These are phyloP conservation scores for Naso thynnoides DNA, from an alignment of 2,797 vertebrate genomes.

Conservation along the genomic window DNA sequence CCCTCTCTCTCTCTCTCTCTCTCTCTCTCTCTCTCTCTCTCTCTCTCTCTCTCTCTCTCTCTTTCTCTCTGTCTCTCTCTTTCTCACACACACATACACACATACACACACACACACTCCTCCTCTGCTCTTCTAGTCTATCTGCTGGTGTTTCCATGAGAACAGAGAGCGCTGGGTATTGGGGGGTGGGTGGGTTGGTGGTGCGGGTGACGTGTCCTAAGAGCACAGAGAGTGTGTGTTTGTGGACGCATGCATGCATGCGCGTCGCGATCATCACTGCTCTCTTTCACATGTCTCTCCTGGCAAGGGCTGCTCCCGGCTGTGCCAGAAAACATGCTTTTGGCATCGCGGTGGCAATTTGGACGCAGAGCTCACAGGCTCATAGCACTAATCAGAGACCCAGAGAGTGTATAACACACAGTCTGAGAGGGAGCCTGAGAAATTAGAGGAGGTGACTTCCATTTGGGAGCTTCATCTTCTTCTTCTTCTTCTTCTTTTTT, in stretches of 20 bases:
- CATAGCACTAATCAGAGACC: slow-evolving; percentile 52
- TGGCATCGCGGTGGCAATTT: slow-evolving; percentile 62
- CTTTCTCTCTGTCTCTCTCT: slow-evolving; percentile 21
- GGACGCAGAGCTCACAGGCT: slow-evolving; percentile 42
- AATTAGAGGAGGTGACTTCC: slow-evolving; percentile 36
- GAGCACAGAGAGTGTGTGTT: slow-evolving; percentile 54
- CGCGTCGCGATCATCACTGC: slow-evolving; percentile 50
- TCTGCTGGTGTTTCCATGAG: slow-evolving; percentile 87
- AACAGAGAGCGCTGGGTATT: slow-evolving; percentile 79
- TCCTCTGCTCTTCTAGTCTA: slow-evolving; percentile 76
- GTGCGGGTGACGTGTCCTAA: slow-evolving; percentile 75
- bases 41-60: slow-evolving; percentile 25
- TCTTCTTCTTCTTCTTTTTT: background rate
- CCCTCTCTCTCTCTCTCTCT: slow-evolving; percentile 60
- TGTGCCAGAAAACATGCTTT: slow-evolving; percentile 73
- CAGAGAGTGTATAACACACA: slow-evolving; percentile 44
- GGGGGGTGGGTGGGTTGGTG: slow-evolving; percentile 45
- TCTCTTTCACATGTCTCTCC: slow-evolving; percentile 68
- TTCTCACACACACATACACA: slow-evolving; percentile 4
- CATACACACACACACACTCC: slow-evolving; percentile 30
- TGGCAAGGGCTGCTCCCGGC: slow-evolving; percentile 54
- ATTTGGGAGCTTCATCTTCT: slow-evolving; percentile 13
- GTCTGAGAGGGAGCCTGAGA: slow-evolving; percentile 43
- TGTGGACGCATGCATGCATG: slow-evolving; percentile 5
- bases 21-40: slow-evolving; percentile 40